phyloP scores from a whole-genome alignment of 2,113 vertebrate genomes.

The Corythoichthys haematopterus region DNA sequence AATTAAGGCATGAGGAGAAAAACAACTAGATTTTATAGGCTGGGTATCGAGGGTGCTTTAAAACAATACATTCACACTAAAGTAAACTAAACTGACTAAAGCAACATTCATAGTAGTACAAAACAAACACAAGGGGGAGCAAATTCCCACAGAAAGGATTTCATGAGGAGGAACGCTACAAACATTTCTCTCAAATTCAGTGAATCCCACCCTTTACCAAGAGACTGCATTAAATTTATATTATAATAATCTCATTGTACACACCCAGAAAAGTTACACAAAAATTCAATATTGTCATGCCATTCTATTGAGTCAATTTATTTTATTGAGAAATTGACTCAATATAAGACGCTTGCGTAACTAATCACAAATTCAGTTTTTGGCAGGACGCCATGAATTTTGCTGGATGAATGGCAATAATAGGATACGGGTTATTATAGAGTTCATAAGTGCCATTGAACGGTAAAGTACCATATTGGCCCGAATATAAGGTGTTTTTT shows the following conservation, averaged over 20 bases:
- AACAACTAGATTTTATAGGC: not conserved
- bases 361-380: too few relatives aligned
- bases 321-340: too few relatives aligned
- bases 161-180: too few relatives aligned
- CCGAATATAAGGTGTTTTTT: too few relatives aligned
- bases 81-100: too few relatives aligned
- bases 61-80: not conserved
- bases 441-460: not conserved
- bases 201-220: too few relatives aligned
- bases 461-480: not conserved
- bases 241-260: not conserved
- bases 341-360: too few relatives aligned
- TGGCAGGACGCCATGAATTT: not conserved
- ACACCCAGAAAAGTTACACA: not conserved
- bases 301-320: not conserved
- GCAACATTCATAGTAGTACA: not conserved
- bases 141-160: not conserved
- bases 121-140: constrained; percentile 32
- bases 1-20: not conserved
- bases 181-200: too few relatives aligned
- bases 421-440: not conserved
- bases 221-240: too few relatives aligned
- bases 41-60: not conserved
- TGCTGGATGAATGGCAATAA: not conserved
- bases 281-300: not conserved